Base-by-base conservation (phyloP, 2,888 invertebrate genomes). In the Drosophila pseudotalamancana region DNA sequence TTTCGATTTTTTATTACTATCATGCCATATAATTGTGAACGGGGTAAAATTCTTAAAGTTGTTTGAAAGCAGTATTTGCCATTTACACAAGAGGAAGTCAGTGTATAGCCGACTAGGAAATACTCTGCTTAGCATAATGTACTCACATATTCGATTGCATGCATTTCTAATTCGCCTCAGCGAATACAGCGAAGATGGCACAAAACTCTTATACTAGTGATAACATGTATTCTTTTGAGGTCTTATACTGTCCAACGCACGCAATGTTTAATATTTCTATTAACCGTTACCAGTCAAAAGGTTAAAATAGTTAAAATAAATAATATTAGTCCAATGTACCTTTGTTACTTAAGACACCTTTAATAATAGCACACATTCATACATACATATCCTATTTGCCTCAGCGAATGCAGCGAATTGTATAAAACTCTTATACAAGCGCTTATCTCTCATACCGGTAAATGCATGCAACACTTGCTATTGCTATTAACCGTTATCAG, bases 21-120 rank as follows among this genome's bases (percentile, higher is more conserved):
- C 80, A 71, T 68, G 59, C 73, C 65, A 69, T 53, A 80, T 76
- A 68, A 86, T 86, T 80, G 64, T 59, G 43, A 25, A 16, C 25
- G 16, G 18, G 16, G 27, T 29, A 18, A 37, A 25, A 32, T 45
- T 35, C 25, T 42, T 19, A 12, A 8, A n/a, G 9, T 25, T 11
- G n/a, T 9, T 3, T 6, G n/a, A 2, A 34, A n/a, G 27, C 2
- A 18, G 14, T 8, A 34, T 57, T 59, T 42, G 21, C 29, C 18
- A 51, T 56, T 59, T 45, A 31, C 32, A 53, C 6, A 8, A 37
- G 43, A 6, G 19, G 4, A 39, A 50, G 19, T 11, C 6, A 34
- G 42, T 42, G 6, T 8, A 1, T 8, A 16, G 8, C 1, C n/a
- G 34, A 49, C 29, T 37, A 3, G 0, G 3, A 0, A 46, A n/a